Percentiles rank a stretch among this genome's conserved stretches.
These are phyloP conservation scores for Aporophyla nigra DNA, from an alignment of 2,888 invertebrate species.

Conservation along the genomic window DNA sequence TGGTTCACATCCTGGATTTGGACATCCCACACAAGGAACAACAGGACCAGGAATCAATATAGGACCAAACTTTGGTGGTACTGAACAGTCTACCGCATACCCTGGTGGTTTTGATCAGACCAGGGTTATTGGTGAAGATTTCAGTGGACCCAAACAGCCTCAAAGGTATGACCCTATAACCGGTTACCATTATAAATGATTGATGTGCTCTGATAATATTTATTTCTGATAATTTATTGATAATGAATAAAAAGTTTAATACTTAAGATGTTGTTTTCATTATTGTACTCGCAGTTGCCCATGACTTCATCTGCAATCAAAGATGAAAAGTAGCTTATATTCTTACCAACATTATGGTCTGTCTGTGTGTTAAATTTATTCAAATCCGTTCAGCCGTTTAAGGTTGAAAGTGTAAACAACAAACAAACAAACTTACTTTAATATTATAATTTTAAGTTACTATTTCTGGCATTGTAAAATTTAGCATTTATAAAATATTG, in stretches of 20 bases:
- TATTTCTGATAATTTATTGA: constrained; percentile 37
- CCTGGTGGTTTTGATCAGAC: constrained; percentile 33
- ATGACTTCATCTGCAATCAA: too few species aligned
- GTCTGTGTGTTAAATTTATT: too few species aligned
- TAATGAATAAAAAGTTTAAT: constrained; percentile 34
- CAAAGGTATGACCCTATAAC: constrained; percentile 79
- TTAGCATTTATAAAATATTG: not conserved
- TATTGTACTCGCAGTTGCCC: not conserved
- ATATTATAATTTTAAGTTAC: too few species aligned
- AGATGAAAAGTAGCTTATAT: too few species aligned
- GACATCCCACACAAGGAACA: constrained; percentile 2
- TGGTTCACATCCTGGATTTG: constrained; percentile 21
- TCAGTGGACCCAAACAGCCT: constrained; percentile 81
- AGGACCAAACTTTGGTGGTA: constrained; percentile 6
- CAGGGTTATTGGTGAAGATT: constrained; percentile 79
- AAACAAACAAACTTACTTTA: too few species aligned
- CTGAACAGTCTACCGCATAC: constrained; percentile 21
- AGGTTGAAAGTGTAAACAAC: too few species aligned
- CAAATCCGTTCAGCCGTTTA: too few species aligned
- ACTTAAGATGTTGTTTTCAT: not conserved
- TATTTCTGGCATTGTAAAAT: not conserved
- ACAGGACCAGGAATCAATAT: not conserved
- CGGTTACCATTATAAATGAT: constrained; percentile 82
- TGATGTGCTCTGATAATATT: constrained; percentile 34
- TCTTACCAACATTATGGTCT: too few species aligned